Conservation (phyloP, 1,140 invertebrate genomes). For the Ptiloglossa arizonensis region DNA sequence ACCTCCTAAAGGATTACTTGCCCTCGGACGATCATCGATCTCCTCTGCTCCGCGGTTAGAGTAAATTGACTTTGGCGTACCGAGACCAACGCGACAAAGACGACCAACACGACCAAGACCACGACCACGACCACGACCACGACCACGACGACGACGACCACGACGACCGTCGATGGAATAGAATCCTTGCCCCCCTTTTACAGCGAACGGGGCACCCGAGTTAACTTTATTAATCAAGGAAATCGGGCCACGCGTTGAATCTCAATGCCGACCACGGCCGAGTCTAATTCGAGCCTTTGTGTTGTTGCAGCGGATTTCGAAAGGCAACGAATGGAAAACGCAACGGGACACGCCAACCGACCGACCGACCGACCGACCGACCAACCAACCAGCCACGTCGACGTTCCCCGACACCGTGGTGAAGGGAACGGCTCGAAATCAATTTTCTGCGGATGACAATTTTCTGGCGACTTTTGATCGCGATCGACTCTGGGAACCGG, state of each 20-base stretch:
- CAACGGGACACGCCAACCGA: too few species aligned
- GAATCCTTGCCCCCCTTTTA: conserved; percentile 36
- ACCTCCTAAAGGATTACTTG: conserved; percentile 39
- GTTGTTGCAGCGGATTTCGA: conserved; percentile 26
- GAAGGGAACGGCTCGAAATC: too few species aligned
- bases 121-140: too few species aligned
- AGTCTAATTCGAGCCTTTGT: conserved; percentile 49
- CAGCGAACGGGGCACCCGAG: conserved; percentile 20
- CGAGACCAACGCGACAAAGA: too few species aligned
- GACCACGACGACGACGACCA: not conserved
- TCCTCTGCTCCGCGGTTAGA: conserved; percentile 3
- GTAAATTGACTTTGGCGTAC: conserved; percentile 45
- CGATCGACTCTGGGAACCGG: too few species aligned
- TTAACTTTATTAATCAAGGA: conserved; percentile 45
- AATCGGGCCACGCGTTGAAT: conserved; percentile 46
- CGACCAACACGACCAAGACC: too few species aligned
- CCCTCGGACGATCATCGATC: conserved; percentile 39
- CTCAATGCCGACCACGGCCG: conserved; percentile 29
- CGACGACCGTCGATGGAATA: not conserved
- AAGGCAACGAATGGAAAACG: conserved; percentile 25
- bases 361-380: too few species aligned
- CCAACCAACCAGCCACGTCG: too few species aligned
- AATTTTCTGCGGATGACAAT: too few species aligned
- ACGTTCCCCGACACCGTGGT: too few species aligned
- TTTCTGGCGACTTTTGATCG: too few species aligned